Evolutionary conservation across 2,113 vertebrate species (phyloP).

Genomic region (Phylloscopus trochilus): DNA sequence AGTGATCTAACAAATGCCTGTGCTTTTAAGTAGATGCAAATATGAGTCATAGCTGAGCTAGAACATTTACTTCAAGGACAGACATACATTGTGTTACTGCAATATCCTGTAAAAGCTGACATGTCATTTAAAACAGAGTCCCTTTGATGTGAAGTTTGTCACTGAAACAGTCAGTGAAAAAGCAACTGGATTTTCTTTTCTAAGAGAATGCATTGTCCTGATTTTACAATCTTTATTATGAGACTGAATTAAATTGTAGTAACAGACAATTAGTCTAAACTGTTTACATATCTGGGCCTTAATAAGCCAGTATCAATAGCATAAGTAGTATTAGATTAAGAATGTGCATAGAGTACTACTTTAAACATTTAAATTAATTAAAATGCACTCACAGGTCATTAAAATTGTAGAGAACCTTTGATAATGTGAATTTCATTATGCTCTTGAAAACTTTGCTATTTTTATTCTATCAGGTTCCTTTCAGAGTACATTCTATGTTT

Average conservation of each 20-base stretch:
- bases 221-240: background rate
- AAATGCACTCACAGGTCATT: background rate
- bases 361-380: conserved; percentile 34
- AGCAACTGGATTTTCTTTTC: background rate
- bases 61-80: conserved; percentile 47
- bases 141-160: background rate
- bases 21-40: conserved; percentile 9
- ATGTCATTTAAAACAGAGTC: background rate
- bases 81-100: background rate
- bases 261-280: conserved; percentile 11
- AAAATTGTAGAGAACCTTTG: background rate
- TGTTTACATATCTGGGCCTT: conserved; percentile 8
- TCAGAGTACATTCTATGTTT: background rate
- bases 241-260: background rate
- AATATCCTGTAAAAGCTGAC: conserved; percentile 11
- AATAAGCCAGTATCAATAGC: background rate
- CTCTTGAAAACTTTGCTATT: background rate
- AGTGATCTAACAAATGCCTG: background rate
- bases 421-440: conserved; percentile 4
- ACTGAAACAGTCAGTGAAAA: background rate
- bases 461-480: background rate
- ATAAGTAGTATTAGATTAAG: background rate
- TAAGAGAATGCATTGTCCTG: background rate
- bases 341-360: background rate
- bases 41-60: conserved; percentile 8